Evolutionary conservation across 2,888 invertebrate species (phyloP).

Genomic region (Acheta domesticus): DNA sequence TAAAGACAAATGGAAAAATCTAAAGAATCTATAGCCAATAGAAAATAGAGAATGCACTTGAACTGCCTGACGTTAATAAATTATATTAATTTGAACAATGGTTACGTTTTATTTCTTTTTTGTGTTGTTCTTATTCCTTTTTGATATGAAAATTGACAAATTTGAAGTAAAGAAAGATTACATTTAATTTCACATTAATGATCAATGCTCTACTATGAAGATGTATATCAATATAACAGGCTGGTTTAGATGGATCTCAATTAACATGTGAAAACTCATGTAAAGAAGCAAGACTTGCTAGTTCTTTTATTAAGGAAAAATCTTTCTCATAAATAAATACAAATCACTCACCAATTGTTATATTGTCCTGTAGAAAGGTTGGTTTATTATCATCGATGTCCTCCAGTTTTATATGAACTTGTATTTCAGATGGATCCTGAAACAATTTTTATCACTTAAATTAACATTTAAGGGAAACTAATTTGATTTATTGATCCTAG

Average conservation of each 20-base stretch:
- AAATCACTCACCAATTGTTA: constrained; percentile 55
- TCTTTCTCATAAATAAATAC: too few species aligned
- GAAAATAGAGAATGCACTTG: neutral
- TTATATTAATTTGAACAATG: neutral
- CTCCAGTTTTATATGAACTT: constrained; percentile 59
- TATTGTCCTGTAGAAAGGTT: constrained; percentile 58
- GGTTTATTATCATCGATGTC: constrained; percentile 76
- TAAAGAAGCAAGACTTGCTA: too few species aligned
- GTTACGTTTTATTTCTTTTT: too few species aligned
- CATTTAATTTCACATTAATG: too few species aligned
- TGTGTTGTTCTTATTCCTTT: neutral
- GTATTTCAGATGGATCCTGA: constrained; percentile 66
- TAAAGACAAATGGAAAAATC: neutral
- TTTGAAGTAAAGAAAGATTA: neutral
- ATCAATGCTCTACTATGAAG: too few species aligned
- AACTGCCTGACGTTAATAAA: neutral
- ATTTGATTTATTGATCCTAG: neutral
- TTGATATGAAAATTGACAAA: neutral
- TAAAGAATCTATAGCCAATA: neutral
- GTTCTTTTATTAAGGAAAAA: too few species aligned
- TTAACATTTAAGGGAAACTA: neutral
- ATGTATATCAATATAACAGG: too few species aligned
- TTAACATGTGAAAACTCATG: too few species aligned
- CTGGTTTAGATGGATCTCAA: too few species aligned
- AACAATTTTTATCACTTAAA: neutral